These are phyloP conservation scores for Bungarus multicinctus DNA, from an alignment of 2,113 vertebrate genomes.

Conservation along the genomic window DNA sequence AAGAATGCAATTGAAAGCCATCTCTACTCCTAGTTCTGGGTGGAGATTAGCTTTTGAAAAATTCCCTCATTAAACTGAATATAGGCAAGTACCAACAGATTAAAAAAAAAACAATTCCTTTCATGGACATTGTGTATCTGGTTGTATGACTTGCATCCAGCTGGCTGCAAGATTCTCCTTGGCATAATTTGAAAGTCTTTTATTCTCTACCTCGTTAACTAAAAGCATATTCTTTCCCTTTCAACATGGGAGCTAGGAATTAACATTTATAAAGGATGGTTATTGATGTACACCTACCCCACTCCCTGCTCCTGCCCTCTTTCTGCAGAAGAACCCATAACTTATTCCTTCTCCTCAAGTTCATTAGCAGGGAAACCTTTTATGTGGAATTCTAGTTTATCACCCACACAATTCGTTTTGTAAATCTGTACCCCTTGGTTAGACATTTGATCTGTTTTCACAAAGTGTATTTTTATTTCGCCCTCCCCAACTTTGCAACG, in stretches of 20 bases:
- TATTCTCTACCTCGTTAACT: not conserved
- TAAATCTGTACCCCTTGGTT: not conserved
- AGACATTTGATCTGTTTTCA: not conserved
- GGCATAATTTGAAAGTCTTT: not conserved
- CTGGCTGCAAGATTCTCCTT: not conserved
- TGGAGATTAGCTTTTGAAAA: not conserved
- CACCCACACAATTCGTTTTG: not conserved
- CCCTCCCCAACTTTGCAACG: not conserved
- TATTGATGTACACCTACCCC: not conserved
- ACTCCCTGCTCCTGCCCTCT: not conserved
- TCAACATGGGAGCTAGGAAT: not conserved
- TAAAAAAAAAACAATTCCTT: not conserved
- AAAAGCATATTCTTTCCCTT: not conserved
- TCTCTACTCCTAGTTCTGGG: not conserved
- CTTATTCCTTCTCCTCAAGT: not conserved
- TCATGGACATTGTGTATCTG: not conserved
- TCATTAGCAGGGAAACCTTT: not conserved
- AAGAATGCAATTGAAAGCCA: not conserved
- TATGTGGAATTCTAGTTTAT: not conserved
- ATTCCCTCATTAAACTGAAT: not conserved
- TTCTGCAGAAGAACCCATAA: not conserved
- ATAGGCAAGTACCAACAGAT: not conserved
- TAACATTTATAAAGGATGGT: not conserved
- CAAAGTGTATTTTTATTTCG: not conserved
- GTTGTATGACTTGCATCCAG: not conserved